phyloP scores from a whole-genome alignment of 2,888 invertebrate species.

The Trimorus sp. region DNA sequence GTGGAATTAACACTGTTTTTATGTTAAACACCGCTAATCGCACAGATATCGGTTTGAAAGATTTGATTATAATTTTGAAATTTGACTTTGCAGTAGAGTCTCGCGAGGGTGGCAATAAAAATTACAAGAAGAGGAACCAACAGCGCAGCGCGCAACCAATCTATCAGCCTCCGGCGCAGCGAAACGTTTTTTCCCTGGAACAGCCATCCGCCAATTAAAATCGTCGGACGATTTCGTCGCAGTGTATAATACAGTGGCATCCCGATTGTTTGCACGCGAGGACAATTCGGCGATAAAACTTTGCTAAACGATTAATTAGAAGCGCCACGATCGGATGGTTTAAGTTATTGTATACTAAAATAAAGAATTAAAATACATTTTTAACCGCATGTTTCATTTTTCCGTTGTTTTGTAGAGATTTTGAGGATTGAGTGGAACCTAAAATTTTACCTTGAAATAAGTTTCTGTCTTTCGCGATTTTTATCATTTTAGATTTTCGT shows the following conservation, averaged over 20 bases:
- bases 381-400: constrained; percentile 1
- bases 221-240: constrained; percentile 28
- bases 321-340: neutral
- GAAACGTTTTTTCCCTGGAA: constrained; percentile 65
- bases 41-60: no score
- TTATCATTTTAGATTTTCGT: no score
- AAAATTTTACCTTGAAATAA: neutral
- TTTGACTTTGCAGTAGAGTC: constrained; percentile 37
- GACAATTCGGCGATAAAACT: constrained; percentile 20
- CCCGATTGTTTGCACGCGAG: constrained; percentile 16
- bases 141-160: constrained; percentile 79
- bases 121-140: constrained; percentile 72
- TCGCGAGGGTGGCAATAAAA: no score
- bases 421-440: no score
- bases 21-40: no score
- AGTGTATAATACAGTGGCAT: constrained; percentile 30
- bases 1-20: no score
- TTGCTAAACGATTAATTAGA: constrained; percentile 16
- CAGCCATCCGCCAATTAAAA: constrained; percentile 15
- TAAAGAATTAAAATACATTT: constrained; percentile 31
- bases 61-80: neutral
- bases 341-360: constrained; percentile 41
- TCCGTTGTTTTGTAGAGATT: no score
- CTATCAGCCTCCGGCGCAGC: constrained; percentile 80
- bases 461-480: no score